Base-by-base conservation (phyloP, 1,140 invertebrate genomes). In the Bombus haemorrhoidalis region DNA sequence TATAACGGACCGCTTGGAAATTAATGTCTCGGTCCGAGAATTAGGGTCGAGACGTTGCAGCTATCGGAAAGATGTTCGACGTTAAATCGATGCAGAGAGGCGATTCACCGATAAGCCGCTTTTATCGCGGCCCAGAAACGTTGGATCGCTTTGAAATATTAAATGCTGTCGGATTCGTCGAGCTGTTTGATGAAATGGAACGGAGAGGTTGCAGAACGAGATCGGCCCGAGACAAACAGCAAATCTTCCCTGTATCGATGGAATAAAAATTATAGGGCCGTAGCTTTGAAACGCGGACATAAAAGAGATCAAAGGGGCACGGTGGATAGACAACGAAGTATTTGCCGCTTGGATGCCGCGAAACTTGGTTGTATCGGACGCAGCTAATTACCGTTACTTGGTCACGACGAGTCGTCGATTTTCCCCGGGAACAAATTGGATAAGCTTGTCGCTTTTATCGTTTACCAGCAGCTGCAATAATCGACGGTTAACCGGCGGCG, bases 311-410 rank as follows among this genome's bases (percentile, higher is more conserved):
- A 41, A 72, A 72, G 71, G 6, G 10, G 28, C 13, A 18, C 47
- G 47, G 18, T 53, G 47, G 5, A 53, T 22, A 53, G 18, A 53
- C 47, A 53, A 53, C 18, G 47, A 53, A 53, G 18, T 53, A 53
- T 53, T 53, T 22, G 5, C 6, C 6, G 47, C 5, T 22, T 53
- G 47, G 0, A 53, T 53, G 15, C 18, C 47, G 47, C 47, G 47
- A 53, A 53, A 62, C 28, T n/a, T 66, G 13, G 62, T 66, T 66
- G 62, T 66, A 66, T 66, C 47, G 47, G 47, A 53, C 18, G n/a
- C 34, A 15, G n/a, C 22, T 78, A 82, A 82, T 82, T 82, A 41
- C 41, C 22, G 39, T 39, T 83, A 43, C 57, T 83, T n/a, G 59
- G 25, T 3, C 32, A 25, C 47, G 15, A 68, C 13, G 41, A 37